Evolutionary conservation across 2,888 invertebrate genomes (phyloP), one percentile per base, ranked within the genome.

Genomic region (Thumatha senex): DNA sequence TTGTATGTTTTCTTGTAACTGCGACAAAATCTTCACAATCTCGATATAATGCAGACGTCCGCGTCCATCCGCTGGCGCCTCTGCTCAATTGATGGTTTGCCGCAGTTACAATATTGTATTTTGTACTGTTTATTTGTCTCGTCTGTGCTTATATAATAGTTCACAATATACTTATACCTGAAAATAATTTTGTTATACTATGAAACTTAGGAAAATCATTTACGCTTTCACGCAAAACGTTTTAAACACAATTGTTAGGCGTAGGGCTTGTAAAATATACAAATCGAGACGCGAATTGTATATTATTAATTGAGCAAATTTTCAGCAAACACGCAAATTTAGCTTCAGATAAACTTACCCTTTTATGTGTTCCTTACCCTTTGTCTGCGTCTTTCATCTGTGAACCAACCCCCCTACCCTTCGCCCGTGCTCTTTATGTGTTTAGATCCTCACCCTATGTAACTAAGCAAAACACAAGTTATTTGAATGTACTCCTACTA

Each of bases 301-400:
- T 85, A 80, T 80, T 80, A 80, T 83, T 81, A 84, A 85, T 85
- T 80, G 84, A 88, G 86, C 89, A 86, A 89, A 88, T 84, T 86
- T 84, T 83, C 85, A 88, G 85, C 89, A 82, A 88, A 90, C 92
- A 91, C 89, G 89, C 90, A 90, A 90, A 89, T 86, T 87, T 83
- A 87, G 89, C 91, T 90, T 89, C 92, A 86, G 88, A 89, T 89
- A 86, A 91, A 90, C 89, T 89, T 88, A 89, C 91, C 92, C 92
- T 89, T 92, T 92, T 92, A 91, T 92, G 93, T 94, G 87, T 86
- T 91, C 91, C 91, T 86, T 90, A 93, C 94, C 94, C 93, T 93
- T 94, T 95, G 95, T 95, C 95, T 95, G 94, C 95, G 95, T 95
- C 95, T 94, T 89, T 93, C 95, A 95, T 95, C 94, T 94, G 94